Evolutionary conservation across 1,140 invertebrate genomes (phyloP).

Genomic region (Aculops lycopersici): DNA sequence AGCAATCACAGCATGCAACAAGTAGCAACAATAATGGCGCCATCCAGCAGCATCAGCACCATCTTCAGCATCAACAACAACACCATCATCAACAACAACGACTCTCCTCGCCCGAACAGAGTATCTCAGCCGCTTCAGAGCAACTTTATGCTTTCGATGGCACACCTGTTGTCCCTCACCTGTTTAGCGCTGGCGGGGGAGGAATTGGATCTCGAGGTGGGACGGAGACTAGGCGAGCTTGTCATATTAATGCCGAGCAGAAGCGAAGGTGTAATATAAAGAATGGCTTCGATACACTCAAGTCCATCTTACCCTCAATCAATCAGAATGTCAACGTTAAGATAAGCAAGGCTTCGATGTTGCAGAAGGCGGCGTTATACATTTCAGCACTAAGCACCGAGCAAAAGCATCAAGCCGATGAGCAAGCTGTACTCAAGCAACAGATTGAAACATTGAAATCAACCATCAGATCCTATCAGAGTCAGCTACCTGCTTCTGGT

Average conservation of each 20-base stretch:
- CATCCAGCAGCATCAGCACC: neutral
- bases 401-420: slow-evolving; percentile 48
- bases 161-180: too few relatives aligned
- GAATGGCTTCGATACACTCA: slow-evolving; percentile 75
- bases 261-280: slow-evolving; percentile 88
- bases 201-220: too few relatives aligned
- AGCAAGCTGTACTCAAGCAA: slow-evolving; percentile 42
- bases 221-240: slow-evolving; percentile 18
- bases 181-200: too few relatives aligned
- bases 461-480: slow-evolving; percentile 51
- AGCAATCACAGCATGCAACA: too few relatives aligned
- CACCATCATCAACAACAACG: neutral
- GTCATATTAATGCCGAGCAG: slow-evolving; percentile 87
- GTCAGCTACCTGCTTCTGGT: slow-evolving; percentile 70
- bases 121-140: too few relatives aligned
- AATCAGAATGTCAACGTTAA: slow-evolving; percentile 64
- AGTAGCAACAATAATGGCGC: neutral
- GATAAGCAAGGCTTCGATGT: slow-evolving; percentile 67
- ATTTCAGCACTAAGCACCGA: slow-evolving; percentile 59
- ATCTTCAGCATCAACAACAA: neutral
- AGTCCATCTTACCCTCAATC: slow-evolving; percentile 56
- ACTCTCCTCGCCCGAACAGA: too few relatives aligned
- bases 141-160: too few relatives aligned
- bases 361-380: slow-evolving; percentile 72
- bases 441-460: slow-evolving; percentile 64